Conservation (phyloP, 1,140 invertebrate species). For the Macrobrachium nipponense region DNA sequence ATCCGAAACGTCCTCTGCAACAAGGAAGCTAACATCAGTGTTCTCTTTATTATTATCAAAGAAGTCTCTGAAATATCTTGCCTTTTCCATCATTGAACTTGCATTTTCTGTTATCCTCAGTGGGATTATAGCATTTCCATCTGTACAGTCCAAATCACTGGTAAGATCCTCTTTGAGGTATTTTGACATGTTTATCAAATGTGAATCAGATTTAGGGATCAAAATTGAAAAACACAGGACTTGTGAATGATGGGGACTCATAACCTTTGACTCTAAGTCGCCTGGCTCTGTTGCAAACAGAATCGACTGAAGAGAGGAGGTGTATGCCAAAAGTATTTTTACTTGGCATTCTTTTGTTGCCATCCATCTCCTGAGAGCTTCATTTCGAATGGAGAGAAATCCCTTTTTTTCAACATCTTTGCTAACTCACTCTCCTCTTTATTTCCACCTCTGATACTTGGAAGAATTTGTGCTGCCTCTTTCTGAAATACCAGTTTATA, state of each 20-base stretch:
- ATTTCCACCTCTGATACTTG: slow-evolving; percentile 1
- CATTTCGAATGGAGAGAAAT: background rate
- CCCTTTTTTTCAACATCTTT: background rate
- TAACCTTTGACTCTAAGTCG: slow-evolving; percentile 17
- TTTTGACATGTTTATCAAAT: slow-evolving; percentile 1
- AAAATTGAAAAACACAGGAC: slow-evolving; percentile 9
- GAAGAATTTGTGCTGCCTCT: background rate
- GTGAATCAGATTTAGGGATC: background rate
- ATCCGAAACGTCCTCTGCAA: background rate
- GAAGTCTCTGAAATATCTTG: background rate
- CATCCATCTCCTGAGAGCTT: background rate
- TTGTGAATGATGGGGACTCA: slow-evolving; percentile 12
- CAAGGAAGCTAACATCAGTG: background rate
- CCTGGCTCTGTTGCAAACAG: slow-evolving; percentile 14
- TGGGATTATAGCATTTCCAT: background rate
- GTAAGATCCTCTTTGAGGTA: background rate
- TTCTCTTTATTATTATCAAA: background rate
- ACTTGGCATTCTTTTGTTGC: background rate
- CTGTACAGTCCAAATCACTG: background rate
- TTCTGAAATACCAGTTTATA: slow-evolving; percentile 4
- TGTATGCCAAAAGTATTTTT: slow-evolving; percentile 20
- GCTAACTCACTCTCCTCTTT: background rate
- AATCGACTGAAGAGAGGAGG: background rate
- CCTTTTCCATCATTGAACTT: slow-evolving; percentile 6
- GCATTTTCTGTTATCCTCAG: background rate